phyloP scores from a whole-genome alignment of 2,113 vertebrate genomes.

The Erythrolamprus reginae region DNA sequence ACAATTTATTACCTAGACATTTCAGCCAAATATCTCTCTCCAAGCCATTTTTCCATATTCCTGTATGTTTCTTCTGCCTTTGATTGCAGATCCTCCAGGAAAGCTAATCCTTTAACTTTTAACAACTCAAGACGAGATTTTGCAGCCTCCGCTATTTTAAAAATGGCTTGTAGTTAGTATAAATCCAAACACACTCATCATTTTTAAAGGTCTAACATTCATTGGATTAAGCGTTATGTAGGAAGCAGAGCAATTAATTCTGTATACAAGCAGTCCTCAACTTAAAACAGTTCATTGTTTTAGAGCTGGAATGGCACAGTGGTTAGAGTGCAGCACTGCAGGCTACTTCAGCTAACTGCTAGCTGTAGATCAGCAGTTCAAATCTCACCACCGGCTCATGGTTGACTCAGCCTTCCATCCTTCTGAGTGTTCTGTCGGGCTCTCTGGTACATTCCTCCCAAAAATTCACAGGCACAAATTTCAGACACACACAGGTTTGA shows the following conservation, averaged over 20 bases:
- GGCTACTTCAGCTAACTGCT: too few species aligned
- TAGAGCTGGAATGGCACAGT: too few species aligned
- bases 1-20: constrained; percentile 75
- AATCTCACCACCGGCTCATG: too few species aligned
- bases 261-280: neutral
- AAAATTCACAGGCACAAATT: too few species aligned
- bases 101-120: constrained; percentile 71
- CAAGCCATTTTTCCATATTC: constrained; percentile 78
- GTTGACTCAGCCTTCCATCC: too few species aligned
- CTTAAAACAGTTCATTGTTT: neutral
- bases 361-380: too few species aligned
- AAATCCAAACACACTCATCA: constrained; percentile 12
- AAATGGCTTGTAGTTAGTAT: constrained; percentile 2
- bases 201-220: neutral
- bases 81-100: constrained; percentile 67
- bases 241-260: neutral
- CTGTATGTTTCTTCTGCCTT: constrained; percentile 68
- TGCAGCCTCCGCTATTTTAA: constrained; percentile 67
- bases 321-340: too few species aligned
- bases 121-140: constrained; percentile 76
- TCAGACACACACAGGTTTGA: too few species aligned
- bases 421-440: too few species aligned
- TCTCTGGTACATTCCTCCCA: too few species aligned
- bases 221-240: neutral
- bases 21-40: constrained; percentile 73